Conservation (phyloP, 2,888 invertebrate genomes). For the Eristalis tenax region DNA sequence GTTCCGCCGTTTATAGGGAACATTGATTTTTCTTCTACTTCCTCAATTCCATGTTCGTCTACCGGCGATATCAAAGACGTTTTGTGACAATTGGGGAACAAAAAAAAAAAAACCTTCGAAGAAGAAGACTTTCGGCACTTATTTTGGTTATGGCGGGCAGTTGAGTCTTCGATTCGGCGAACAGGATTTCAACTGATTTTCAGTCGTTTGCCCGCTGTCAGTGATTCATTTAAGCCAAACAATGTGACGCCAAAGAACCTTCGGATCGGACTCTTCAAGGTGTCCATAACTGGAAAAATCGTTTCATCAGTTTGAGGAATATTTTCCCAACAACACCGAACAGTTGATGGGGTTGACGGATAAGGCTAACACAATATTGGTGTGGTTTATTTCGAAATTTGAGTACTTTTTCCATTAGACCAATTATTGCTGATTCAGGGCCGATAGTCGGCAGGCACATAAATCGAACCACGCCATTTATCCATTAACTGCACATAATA, state of each 20-base stretch:
- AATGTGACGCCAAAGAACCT: neutral
- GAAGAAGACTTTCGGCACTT: slow-evolving; percentile 16
- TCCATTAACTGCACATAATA: neutral
- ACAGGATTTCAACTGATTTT: slow-evolving; percentile 14
- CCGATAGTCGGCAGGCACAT: neutral
- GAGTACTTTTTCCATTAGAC: neutral
- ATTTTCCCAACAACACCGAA: no score
- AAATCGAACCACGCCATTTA: neutral
- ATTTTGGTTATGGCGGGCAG: neutral
- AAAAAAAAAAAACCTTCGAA: neutral
- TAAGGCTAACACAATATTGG: neutral
- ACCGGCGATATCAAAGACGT: slow-evolving; percentile 18
- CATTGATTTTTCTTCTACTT: neutral
- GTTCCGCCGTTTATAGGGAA: slow-evolving; percentile 14
- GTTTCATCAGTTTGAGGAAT: no score
- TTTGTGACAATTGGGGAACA: neutral
- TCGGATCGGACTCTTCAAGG: neutral
- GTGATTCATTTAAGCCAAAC: neutral
- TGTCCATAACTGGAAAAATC: no score
- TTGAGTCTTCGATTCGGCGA: neutral
- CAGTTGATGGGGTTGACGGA: neutral
- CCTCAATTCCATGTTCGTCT: slow-evolving; percentile 3
- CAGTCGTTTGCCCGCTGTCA: neutral
- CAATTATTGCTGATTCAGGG: neutral
- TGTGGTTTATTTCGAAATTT: neutral